These are phyloP conservation scores for Neria commutata DNA, from an alignment of 2,888 invertebrate genomes.

Conservation along the genomic window DNA sequence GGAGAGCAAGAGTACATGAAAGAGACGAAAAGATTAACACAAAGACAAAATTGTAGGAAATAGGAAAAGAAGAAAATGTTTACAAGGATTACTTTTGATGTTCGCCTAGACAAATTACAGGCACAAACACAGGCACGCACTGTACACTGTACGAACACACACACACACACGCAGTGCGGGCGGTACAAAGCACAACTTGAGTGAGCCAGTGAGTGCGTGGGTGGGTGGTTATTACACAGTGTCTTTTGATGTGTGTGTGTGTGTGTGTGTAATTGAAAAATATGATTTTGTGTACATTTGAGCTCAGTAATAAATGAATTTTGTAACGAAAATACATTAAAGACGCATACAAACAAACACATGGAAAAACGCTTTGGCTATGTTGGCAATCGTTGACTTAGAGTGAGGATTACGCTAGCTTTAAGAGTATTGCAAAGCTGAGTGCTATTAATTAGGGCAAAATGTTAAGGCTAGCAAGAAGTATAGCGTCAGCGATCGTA, in stretches of 20 bases:
- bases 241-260: background rate
- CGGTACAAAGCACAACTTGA: background rate
- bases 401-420: too few species aligned
- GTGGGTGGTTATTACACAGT: background rate
- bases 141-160: background rate
- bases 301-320: too few species aligned
- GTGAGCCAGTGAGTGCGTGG: background rate
- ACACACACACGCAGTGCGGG: background rate
- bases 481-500: too few species aligned
- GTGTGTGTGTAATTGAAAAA: too few species aligned
- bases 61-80: conserved; percentile 23
- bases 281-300: too few species aligned
- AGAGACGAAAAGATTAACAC: conserved; percentile 16
- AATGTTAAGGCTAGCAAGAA: too few species aligned
- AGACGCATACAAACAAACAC: too few species aligned
- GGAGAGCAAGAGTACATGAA: background rate
- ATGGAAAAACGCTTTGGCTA: too few species aligned
- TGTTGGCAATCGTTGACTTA: too few species aligned
- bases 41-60: conserved; percentile 16
- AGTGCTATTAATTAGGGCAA: too few species aligned
- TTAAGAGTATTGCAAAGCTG: too few species aligned
- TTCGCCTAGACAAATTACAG: conserved; percentile 8
- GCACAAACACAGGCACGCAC: conserved; percentile 4
- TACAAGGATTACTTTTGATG: conserved; percentile 3
- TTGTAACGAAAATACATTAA: too few species aligned